phyloP scores from a whole-genome alignment of 2,888 invertebrate genomes.

The Tenthredo livida region DNA sequence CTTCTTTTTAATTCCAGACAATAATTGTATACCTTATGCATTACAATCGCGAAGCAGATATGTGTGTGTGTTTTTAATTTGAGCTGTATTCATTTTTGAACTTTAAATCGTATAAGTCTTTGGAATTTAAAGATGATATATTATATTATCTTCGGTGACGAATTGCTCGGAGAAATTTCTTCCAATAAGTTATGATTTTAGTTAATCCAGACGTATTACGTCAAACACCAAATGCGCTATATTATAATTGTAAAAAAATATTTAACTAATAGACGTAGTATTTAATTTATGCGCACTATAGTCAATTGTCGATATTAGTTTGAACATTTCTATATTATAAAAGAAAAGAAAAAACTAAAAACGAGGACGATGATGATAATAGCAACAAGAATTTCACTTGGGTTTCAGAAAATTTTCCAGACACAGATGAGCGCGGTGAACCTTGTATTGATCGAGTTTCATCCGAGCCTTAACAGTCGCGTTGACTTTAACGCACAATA shows the following conservation, averaged over 20 bases:
- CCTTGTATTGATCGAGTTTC: conserved; percentile 68
- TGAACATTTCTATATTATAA: background rate
- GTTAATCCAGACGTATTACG: too few species aligned
- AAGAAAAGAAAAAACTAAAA: conserved; percentile 5
- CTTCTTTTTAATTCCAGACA: background rate
- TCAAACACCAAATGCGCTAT: background rate
- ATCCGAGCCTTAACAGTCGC: conserved; percentile 61
- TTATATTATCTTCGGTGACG: background rate
- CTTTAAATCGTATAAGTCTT: background rate
- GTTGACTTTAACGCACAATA: conserved; percentile 38
- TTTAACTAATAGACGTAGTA: background rate
- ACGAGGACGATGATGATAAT: background rate
- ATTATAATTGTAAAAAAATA: background rate
- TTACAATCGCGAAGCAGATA: background rate
- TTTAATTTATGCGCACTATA: conserved; percentile 14
- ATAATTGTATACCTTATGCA: background rate
- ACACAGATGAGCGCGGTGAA: conserved; percentile 38
- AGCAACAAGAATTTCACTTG: background rate
- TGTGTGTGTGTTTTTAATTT: background rate
- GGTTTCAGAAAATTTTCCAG: conserved; percentile 38
- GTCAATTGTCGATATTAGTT: background rate
- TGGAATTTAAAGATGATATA: background rate
- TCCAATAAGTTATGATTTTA: background rate
- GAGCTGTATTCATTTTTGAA: background rate
- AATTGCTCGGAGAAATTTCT: background rate